Evolutionary conservation across 2,797 vertebrate species (phyloP).

Genomic region (Myioborus miniatus): DNA sequence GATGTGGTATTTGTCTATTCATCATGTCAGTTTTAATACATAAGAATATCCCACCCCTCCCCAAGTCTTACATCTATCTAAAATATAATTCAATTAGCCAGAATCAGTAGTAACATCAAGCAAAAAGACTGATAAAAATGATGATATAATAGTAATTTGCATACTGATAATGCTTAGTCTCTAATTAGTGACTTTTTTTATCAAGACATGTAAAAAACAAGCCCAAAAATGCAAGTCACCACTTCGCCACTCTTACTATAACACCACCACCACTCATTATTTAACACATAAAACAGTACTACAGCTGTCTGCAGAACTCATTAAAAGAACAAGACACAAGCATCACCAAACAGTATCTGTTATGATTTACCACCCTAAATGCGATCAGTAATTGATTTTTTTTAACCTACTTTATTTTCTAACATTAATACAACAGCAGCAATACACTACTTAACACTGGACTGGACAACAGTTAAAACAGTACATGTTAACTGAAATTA

Average conservation of each 20-base stretch:
- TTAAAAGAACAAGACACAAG: not conserved
- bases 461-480: not conserved
- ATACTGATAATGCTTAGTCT: not conserved
- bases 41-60: not conserved
- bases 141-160: not conserved
- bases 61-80: not conserved
- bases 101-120: not conserved
- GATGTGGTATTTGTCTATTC: not conserved
- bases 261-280: not conserved
- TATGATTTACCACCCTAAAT: not conserved
- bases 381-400: not conserved
- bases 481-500: not conserved
- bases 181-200: not conserved
- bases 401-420: not conserved
- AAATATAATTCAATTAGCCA: not conserved
- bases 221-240: not conserved
- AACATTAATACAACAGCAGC: not conserved
- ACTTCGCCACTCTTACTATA: not conserved
- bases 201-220: not conserved
- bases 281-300: not conserved
- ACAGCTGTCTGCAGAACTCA: not conserved
- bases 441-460: not conserved
- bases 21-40: not conserved
- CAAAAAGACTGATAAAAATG: not conserved
- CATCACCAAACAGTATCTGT: not conserved